A percentile compares a stretch with the other conserved stretches of the same genome.
These are phyloP conservation scores for Myathropa florea DNA, from an alignment of 2,888 invertebrate genomes.

Conservation along the genomic window DNA sequence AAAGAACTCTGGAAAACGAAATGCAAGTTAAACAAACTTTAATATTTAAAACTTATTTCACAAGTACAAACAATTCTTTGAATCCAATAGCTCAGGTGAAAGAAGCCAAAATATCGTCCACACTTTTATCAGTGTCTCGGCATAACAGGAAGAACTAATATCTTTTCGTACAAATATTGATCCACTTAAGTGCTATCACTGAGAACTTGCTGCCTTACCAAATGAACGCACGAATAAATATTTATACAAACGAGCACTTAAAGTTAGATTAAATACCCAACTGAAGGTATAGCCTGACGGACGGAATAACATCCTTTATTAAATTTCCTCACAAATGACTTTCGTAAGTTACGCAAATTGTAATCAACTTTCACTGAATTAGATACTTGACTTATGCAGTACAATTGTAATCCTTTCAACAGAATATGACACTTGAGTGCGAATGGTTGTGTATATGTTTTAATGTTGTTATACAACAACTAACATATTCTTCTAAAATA, in stretches of 20 bases:
- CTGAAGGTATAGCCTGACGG: background rate
- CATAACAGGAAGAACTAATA: constrained; percentile 17
- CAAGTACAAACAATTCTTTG: background rate
- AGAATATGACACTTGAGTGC: background rate
- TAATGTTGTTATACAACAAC: background rate
- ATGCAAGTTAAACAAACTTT: too few relatives aligned
- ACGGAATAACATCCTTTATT: constrained; percentile 19
- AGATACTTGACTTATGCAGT: background rate
- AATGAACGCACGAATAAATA: constrained; percentile 19
- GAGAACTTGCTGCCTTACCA: constrained; percentile 8
- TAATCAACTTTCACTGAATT: background rate
- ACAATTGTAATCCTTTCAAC: background rate
- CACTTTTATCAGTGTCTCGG: background rate
- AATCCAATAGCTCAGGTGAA: background rate
- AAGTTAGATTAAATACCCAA: constrained; percentile 14
- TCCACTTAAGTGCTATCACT: constrained; percentile 21
- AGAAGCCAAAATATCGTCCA: background rate
- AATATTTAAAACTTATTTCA: background rate
- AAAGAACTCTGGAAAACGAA: too few relatives aligned
- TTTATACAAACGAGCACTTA: constrained; percentile 19
- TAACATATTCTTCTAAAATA: background rate
- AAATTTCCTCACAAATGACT: constrained; percentile 6
- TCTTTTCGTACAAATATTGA: constrained; percentile 28
- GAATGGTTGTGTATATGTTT: background rate
- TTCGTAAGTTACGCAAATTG: background rate